These are phyloP conservation scores for Tenualosa ilisha DNA, from an alignment of 2,797 vertebrate species.

Conservation along the genomic window DNA sequence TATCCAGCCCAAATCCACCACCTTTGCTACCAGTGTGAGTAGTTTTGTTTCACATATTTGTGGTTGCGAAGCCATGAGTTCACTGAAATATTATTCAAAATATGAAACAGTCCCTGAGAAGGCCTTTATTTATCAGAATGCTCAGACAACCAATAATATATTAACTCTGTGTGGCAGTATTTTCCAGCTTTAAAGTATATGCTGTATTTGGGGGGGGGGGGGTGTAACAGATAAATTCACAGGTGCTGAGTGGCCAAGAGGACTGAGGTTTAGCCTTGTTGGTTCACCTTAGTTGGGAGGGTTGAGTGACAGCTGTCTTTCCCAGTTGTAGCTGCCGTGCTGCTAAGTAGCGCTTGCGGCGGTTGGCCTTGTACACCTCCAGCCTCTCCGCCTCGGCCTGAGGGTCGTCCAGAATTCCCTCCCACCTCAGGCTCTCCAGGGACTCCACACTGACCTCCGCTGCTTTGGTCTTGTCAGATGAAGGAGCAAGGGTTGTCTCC, in stretches of 20 bases:
- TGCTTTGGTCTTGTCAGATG: constrained; percentile 29
- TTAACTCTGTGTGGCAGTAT: constrained; percentile 4
- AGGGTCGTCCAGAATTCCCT: constrained; percentile 78
- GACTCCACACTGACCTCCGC: constrained; percentile 49
- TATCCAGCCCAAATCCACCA: background rate
- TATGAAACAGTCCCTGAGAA: background rate
- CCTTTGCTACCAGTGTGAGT: no score
- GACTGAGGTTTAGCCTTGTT: background rate
- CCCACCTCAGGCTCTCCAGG: constrained; percentile 83
- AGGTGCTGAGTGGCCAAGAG: background rate
- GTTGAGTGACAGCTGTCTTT: background rate
- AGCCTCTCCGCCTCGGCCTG: constrained; percentile 80
- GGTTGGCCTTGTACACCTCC: constrained; percentile 74
- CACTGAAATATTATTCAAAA: background rate
- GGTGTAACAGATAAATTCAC: no score
- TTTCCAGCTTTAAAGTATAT: background rate
- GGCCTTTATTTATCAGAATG: background rate
- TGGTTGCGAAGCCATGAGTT: background rate
- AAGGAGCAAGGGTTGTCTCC: constrained; percentile 3
- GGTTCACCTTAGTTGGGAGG: background rate
- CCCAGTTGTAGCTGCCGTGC: constrained; percentile 63
- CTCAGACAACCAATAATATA: background rate
- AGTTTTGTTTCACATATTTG: background rate
- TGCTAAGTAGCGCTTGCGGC: constrained; percentile 77
- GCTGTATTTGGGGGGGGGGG: background rate